These are phyloP conservation scores for Drosophila watanabei DNA, from an alignment of 1,140 invertebrate genomes.

Conservation along the genomic window DNA sequence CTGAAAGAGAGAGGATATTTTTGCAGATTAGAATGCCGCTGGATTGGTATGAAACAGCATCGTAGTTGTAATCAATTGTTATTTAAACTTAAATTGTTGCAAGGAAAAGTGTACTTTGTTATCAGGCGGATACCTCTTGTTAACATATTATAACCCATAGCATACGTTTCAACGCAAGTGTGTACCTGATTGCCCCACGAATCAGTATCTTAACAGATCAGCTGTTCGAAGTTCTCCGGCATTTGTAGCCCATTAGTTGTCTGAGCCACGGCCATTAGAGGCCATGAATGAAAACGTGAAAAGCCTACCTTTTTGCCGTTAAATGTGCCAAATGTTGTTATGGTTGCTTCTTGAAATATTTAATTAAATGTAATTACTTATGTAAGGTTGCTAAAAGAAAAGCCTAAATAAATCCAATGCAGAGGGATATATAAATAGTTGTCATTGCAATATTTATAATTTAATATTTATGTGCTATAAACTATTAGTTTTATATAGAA, in stretches of 20 bases:
- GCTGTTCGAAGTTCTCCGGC: background rate
- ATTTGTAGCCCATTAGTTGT: background rate
- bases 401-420: background rate
- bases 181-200: background rate
- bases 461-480: background rate
- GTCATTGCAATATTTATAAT: too few species aligned
- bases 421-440: background rate
- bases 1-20: background rate
- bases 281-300: background rate
- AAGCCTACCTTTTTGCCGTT: too few species aligned
- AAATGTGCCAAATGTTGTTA: background rate
- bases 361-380: background rate
- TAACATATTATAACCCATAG: background rate
- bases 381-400: background rate
- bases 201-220: background rate
- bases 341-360: background rate
- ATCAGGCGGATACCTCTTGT: background rate
- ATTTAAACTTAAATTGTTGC: background rate
- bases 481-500: too few species aligned
- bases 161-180: background rate
- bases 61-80: background rate
- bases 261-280: background rate
- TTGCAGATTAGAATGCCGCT: background rate
- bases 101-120: background rate
- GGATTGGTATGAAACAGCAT: constrained; percentile 1